phyloP scores from a whole-genome alignment of 2,113 vertebrate species.

The Thomomys bottae region DNA sequence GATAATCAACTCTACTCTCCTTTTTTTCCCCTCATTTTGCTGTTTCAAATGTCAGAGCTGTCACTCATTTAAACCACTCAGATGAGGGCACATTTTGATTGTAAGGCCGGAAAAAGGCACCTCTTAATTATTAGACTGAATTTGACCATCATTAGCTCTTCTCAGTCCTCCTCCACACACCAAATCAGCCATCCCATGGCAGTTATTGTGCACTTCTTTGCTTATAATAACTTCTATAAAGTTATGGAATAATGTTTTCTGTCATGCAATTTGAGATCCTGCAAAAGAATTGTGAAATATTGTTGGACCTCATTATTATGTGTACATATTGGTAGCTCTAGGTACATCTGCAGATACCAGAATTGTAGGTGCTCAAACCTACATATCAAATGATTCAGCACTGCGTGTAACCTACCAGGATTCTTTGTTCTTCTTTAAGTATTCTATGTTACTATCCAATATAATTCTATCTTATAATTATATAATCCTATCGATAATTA shows the following conservation, averaged over 20 bases:
- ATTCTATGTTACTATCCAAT: neutral
- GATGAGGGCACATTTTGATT: neutral
- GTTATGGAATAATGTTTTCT: neutral
- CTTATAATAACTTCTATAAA: neutral
- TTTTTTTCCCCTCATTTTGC: neutral
- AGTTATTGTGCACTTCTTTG: neutral
- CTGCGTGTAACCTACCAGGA: neutral
- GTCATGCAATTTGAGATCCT: neutral
- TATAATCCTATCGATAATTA: too few relatives aligned
- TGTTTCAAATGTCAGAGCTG: constrained; percentile 9
- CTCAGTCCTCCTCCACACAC: neutral
- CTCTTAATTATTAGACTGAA: neutral
- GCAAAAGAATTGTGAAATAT: neutral
- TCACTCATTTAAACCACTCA: neutral
- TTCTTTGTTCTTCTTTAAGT: too few relatives aligned
- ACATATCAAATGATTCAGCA: neutral
- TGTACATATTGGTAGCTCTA: neutral
- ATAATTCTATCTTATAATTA: too few relatives aligned
- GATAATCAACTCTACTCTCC: constrained; percentile 49
- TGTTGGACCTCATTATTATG: neutral
- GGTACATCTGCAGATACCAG: neutral
- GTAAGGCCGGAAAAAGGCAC: neutral
- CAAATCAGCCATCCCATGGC: neutral
- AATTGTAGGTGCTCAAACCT: neutral
- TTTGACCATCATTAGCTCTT: neutral